Base-by-base conservation (phyloP, 2,113 vertebrate species). In the Salvelinus fontinalis region DNA sequence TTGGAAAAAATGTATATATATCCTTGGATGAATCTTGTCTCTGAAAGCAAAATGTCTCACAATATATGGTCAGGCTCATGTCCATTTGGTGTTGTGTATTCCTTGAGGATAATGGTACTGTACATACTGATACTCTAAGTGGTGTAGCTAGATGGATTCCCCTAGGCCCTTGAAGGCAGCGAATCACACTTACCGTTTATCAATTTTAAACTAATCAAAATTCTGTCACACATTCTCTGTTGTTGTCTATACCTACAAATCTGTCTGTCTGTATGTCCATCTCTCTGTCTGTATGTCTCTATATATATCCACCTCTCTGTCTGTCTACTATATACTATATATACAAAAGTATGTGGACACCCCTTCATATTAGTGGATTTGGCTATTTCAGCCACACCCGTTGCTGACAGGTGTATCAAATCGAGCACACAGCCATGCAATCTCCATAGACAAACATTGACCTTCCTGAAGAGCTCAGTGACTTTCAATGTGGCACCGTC, bases 11-110 rank as follows among this genome's bases (percentile, higher is more conserved):
- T 8, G 1, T 7, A 18, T 31, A 2, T 44, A 3, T 69, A 11
- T 69, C n/a, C 67, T 12, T 67, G 29, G 75, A 16, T 51, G 11
- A 14, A 51, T 49, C 75, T 74, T 74, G 75, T 82, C 82, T 80
- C 75, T 39, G 77, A 80, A 85, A 83, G 75, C 75, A 71, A 54
- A 69, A 82, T 74, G 85, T 84, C 77, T 83, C 20, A 31, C 87
- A 57, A 57, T n/a, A 60, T 60, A 20, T 20, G 59, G 49, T 51
- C 49, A 51, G 49, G 12, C 49, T 51, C 49, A 51, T 85, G 87
- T 83, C 82, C 68, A 85, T 59, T 24, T 29, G n/a, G 20, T 57
- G 22, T 24, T 71, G 22, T 60, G 59, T 8, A 22, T 60, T 14
- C n/a, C 44, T 51, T 57, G 24, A 14, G 14, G n/a, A 9, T 49